phyloP scores from a whole-genome alignment of 2,113 vertebrate genomes.

The Turdus rufiventris region DNA sequence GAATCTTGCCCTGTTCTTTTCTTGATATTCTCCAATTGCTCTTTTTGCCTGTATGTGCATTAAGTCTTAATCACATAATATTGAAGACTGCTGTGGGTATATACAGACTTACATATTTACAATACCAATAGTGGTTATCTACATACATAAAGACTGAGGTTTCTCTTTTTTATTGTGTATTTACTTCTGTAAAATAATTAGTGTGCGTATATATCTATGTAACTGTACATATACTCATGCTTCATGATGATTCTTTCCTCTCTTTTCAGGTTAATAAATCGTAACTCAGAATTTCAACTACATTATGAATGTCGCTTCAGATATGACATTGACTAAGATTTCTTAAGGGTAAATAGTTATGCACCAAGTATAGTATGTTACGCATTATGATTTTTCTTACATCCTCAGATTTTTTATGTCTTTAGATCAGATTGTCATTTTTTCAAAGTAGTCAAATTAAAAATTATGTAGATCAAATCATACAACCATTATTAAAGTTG shows the following conservation, averaged over 20 bases:
- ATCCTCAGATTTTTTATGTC: neutral
- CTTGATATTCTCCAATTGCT: neutral
- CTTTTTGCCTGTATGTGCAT: neutral
- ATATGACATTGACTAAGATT: neutral
- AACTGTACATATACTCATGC: neutral
- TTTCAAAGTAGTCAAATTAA: neutral
- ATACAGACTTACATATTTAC: neutral
- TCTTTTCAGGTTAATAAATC: neutral
- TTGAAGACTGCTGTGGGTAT: neutral
- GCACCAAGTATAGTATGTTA: neutral
- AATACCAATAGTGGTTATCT: neutral
- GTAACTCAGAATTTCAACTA: neutral
- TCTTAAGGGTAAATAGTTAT: neutral
- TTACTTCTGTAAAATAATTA: neutral
- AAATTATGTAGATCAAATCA: neutral
- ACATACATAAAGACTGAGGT: neutral
- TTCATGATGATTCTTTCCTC: neutral
- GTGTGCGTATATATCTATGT: neutral
- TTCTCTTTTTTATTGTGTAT: neutral
- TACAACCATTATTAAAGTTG: neutral
- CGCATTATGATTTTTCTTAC: neutral
- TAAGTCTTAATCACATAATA: neutral
- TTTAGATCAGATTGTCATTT: neutral
- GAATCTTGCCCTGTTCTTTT: neutral
- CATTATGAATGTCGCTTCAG: neutral